Percentiles rank a stretch among this genome's conserved stretches.
Conservation (phyloP, 2,888 invertebrate species). For the Odontocolon sp. region DNA sequence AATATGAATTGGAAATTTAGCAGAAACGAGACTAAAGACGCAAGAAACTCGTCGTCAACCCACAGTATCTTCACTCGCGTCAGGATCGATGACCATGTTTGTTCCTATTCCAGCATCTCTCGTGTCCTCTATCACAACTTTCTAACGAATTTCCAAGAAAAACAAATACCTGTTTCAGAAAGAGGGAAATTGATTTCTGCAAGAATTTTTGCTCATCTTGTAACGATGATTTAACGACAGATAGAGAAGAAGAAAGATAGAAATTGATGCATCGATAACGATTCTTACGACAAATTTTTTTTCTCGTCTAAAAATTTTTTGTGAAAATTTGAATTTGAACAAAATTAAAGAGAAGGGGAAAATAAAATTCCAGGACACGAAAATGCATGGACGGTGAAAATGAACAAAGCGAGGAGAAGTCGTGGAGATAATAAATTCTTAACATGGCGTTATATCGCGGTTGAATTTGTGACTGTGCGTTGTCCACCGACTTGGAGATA, state of each 20-base stretch:
- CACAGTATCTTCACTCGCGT: conserved; percentile 47
- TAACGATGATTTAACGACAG: conserved; percentile 48
- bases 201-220: conserved; percentile 46
- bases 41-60: conserved; percentile 34
- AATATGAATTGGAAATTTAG: no score
- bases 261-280: no score
- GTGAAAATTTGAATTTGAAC: neutral
- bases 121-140: conserved; percentile 60
- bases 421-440: conserved; percentile 75
- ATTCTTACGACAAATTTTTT: no score
- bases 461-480: conserved; percentile 50
- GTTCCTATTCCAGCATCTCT: conserved; percentile 9
- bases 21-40: conserved; percentile 4
- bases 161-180: conserved; percentile 67
- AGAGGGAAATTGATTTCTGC: conserved; percentile 71
- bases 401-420: conserved; percentile 61
- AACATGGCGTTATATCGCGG: conserved; percentile 70
- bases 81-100: conserved; percentile 34
- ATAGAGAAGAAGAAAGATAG: conserved; percentile 23
- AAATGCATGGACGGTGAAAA: conserved; percentile 15
- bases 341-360: no score
- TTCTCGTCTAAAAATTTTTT: no score
- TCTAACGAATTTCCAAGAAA: conserved; percentile 68
- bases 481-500: conserved; percentile 58
- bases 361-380: conserved; percentile 24